Conservation (phyloP, 2,797 vertebrate species). For the Tiaroga cobitis region DNA sequence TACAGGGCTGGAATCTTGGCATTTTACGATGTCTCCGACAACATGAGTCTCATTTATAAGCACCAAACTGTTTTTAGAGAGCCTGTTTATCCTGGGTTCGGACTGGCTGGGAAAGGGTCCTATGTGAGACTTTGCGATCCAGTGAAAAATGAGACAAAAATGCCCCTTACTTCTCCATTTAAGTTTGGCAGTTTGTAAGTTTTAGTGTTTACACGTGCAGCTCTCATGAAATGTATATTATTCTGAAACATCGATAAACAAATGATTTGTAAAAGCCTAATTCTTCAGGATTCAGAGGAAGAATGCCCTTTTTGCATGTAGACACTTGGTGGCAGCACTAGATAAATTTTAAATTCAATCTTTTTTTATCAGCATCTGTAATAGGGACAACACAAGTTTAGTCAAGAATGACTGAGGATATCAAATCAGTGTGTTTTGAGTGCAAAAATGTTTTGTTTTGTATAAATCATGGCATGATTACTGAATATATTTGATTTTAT, state of each 20-base stretch:
- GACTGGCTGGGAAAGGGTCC: conserved; percentile 44
- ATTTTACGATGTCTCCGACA: conserved; percentile 51
- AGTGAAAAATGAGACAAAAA: neutral
- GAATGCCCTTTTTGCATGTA: conserved; percentile 1
- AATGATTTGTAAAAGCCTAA: too few species aligned
- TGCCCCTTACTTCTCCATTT: neutral
- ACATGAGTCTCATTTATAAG: conserved; percentile 55
- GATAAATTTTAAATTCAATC: conserved; percentile 7
- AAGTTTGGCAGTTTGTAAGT: neutral
- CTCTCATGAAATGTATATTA: neutral
- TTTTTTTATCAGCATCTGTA: conserved; percentile 13
- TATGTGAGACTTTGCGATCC: conserved; percentile 29
- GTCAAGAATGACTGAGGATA: too few species aligned
- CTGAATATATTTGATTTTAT: neutral
- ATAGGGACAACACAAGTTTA: neutral
- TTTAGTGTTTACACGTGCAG: neutral
- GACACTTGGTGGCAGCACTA: conserved; percentile 45
- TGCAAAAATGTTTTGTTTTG: neutral
- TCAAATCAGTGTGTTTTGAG: neutral
- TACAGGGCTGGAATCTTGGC: conserved; percentile 48
- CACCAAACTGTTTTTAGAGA: conserved; percentile 40
- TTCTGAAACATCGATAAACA: neutral
- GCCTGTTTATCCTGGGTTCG: conserved; percentile 54
- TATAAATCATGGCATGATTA: neutral
- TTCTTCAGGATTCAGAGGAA: neutral